phyloP scores from a whole-genome alignment of 2,888 invertebrate species.

The Salpingus planirostris region DNA sequence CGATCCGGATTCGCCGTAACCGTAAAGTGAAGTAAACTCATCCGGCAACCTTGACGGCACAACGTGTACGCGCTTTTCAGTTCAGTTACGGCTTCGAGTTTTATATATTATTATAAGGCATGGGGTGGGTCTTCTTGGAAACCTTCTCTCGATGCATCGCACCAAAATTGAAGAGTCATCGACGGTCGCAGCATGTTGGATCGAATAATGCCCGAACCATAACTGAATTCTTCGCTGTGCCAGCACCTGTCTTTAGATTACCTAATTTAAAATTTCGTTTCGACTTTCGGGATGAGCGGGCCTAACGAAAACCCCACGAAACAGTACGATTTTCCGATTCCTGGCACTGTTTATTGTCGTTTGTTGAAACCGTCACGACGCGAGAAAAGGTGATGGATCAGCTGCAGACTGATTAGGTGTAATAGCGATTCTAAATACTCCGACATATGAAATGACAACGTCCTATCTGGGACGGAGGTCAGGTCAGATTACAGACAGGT shows the following conservation, averaged over 20 bases:
- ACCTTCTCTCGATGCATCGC: slow-evolving; percentile 23
- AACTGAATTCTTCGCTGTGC: too few species aligned
- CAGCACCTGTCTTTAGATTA: slow-evolving; percentile 25
- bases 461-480: slow-evolving; percentile 14
- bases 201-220: slow-evolving; percentile 24
- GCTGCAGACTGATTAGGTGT: slow-evolving; percentile 13
- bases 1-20: too few species aligned
- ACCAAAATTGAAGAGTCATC: slow-evolving; percentile 30
- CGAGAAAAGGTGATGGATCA: slow-evolving; percentile 8
- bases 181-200: slow-evolving; percentile 24
- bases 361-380: slow-evolving; percentile 2
- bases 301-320: too few species aligned
- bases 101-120: too few species aligned
- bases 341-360: neutral
- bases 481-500: slow-evolving; percentile 17
- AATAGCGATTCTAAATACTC: too few species aligned
- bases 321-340: neutral
- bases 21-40: too few species aligned
- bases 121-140: slow-evolving; percentile 30
- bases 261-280: slow-evolving; percentile 21
- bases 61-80: too few species aligned
- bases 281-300: too few species aligned
- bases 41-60: too few species aligned
- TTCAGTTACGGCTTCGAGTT: too few species aligned
- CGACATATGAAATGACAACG: too few species aligned